A percentile compares a stretch with the other conserved stretches of the same genome.
phyloP scores from a whole-genome alignment of 2,113 vertebrate genomes.

The Bombycilla garrulus region DNA sequence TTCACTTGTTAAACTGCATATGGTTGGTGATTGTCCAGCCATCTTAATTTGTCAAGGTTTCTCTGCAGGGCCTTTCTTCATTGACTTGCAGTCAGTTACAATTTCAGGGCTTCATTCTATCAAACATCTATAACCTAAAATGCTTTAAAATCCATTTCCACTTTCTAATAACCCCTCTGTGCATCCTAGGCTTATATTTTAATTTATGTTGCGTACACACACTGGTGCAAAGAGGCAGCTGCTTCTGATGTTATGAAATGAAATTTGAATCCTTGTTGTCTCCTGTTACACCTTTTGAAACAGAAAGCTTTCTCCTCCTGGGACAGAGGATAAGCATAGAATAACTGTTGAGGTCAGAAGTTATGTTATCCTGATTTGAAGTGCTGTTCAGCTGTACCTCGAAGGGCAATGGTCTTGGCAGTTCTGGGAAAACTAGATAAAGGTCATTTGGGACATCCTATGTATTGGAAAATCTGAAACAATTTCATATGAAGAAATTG shows the following conservation, averaged over 20 bases:
- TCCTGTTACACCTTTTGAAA: background rate
- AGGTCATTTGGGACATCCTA: background rate
- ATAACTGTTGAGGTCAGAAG: background rate
- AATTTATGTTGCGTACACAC: background rate
- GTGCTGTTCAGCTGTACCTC: background rate
- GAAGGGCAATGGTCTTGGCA: background rate
- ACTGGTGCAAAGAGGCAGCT: background rate
- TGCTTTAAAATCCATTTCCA: conserved; percentile 15
- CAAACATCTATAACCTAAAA: background rate
- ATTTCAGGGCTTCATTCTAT: background rate
- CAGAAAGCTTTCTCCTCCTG: background rate
- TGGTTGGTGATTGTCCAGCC: background rate
- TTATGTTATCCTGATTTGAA: background rate
- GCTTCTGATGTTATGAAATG: background rate
- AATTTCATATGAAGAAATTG: background rate
- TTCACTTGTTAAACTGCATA: background rate
- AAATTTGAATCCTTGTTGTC: background rate
- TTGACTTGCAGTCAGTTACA: background rate
- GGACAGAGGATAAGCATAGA: background rate
- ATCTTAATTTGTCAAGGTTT: background rate
- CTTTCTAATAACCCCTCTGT: background rate
- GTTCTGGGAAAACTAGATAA: background rate
- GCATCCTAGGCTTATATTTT: background rate
- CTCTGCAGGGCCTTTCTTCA: background rate
- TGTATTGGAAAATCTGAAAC: conserved; percentile 11